Percentiles rank a stretch among this genome's conserved stretches.
Evolutionary conservation across 2,113 vertebrate species (phyloP).

Genomic region (Limnothrissa miodon): DNA sequence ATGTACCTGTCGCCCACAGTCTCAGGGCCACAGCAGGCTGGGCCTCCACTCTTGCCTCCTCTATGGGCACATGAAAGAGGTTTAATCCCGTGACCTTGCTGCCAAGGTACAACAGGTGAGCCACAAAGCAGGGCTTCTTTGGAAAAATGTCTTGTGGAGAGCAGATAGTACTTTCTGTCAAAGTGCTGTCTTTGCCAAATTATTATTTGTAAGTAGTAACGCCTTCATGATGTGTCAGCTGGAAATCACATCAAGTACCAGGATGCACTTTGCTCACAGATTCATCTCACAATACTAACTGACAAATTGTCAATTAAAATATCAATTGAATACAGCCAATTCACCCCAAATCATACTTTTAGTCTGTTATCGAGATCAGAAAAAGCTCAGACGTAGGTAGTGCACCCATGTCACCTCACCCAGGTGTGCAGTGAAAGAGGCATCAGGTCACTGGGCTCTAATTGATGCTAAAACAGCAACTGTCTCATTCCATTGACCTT

Average conservation of each 20-base stretch:
- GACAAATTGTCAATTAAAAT: background rate
- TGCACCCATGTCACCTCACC: background rate
- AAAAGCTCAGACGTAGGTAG: background rate
- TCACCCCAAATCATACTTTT: background rate
- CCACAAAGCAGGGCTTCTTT: background rate
- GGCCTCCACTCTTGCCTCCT: background rate
- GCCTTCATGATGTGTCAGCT: background rate
- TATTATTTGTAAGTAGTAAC: background rate
- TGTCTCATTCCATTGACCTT: background rate
- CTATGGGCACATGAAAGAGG: background rate
- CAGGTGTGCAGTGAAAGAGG: background rate
- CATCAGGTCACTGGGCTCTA: background rate
- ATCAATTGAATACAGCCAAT: background rate
- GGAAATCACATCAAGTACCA: background rate
- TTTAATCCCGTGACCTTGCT: background rate
- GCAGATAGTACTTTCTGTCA: background rate
- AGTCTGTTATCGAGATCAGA: background rate
- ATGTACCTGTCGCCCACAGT: background rate
- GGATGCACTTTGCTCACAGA: too few relatives aligned
- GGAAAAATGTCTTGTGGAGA: background rate
- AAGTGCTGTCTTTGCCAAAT: background rate
- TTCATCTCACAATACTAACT: too few relatives aligned
- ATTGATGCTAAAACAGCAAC: slow-evolving; percentile 17
- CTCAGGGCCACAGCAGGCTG: background rate
- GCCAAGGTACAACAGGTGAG: background rate